Percentiles rank a stretch among this genome's conserved stretches.
Evolutionary conservation across 2,113 vertebrate species (phyloP).

Genomic region (Marmota flaviventris): DNA sequence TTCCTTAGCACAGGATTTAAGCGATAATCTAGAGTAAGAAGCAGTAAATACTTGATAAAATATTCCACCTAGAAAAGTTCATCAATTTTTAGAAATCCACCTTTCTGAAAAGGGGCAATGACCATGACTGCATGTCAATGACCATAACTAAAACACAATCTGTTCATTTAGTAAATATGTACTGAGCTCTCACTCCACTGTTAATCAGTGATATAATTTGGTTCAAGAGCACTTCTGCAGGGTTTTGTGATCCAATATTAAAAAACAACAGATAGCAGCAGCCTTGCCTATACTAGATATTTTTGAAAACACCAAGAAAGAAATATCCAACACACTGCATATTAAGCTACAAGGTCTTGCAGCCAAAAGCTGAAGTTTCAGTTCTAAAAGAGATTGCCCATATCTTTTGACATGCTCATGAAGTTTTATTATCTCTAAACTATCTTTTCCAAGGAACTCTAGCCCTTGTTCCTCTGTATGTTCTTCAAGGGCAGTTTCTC

Average conservation of each 20-base stretch:
- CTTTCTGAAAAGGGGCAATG: not conserved
- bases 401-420: not conserved
- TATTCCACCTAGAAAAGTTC: not conserved
- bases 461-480: not conserved
- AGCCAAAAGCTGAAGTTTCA: not conserved
- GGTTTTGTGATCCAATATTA: not conserved
- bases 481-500: not conserved
- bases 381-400: conserved; percentile 23
- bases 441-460: not conserved
- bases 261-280: not conserved
- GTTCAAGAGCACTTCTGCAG: not conserved
- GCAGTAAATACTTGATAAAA: not conserved
- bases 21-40: conserved; percentile 92
- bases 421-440: not conserved
- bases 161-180: not conserved
- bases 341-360: not conserved
- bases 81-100: not conserved
- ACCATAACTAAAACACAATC: not conserved
- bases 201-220: not conserved
- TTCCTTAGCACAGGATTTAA: conserved; percentile 97
- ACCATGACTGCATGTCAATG: not conserved
- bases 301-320: conserved; percentile 18
- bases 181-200: not conserved
- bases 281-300: not conserved
- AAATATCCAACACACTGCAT: not conserved